Conservation (phyloP, 2,113 vertebrate species). For the Equus przewalskii region DNA sequence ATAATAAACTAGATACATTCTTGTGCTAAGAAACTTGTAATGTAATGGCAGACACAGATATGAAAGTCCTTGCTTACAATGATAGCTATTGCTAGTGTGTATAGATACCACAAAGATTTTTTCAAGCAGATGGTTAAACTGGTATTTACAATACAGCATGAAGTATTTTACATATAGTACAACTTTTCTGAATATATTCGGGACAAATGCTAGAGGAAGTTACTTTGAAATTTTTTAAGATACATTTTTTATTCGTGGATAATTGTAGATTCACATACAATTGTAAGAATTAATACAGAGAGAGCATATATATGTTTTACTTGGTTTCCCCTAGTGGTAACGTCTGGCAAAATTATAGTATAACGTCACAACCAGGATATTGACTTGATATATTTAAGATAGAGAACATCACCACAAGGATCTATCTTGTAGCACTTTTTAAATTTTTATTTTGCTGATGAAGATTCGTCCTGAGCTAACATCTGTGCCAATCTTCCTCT, state of each 20-base stretch:
- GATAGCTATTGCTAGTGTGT: neutral
- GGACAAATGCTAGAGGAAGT: neutral
- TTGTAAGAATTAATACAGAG: neutral
- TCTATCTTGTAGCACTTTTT: neutral
- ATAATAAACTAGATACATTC: neutral
- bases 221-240: neutral
- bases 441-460: no score
- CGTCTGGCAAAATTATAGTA: neutral
- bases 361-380: neutral
- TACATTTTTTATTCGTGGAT: neutral
- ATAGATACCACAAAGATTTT: neutral
- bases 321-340: neutral
- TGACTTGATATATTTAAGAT: neutral
- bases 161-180: neutral
- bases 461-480: no score
- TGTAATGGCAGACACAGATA: neutral
- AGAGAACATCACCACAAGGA: neutral
- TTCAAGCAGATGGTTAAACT: neutral
- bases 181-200: slow-evolving; percentile 22
- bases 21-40: neutral
- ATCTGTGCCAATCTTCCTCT: no score
- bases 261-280: neutral
- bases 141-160: neutral
- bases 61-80: neutral
- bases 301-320: neutral